These are phyloP conservation scores for Artemisiospiza belli DNA, from an alignment of 2,113 vertebrate species.

Conservation along the genomic window DNA sequence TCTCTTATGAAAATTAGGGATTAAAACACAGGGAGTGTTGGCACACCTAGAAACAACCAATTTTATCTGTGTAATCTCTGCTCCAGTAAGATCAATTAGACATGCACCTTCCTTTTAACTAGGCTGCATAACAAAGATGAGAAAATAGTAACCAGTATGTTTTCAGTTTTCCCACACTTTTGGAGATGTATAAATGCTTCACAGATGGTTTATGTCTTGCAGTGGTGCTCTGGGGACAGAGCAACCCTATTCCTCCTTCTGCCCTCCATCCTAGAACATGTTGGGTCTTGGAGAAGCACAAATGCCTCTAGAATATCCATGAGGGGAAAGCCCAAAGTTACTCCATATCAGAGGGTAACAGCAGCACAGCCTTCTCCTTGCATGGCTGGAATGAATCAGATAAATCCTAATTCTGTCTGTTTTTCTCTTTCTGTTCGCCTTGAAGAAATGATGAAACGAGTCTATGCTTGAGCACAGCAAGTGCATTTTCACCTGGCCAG, in stretches of 20 bases:
- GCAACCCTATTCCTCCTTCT: accelerated
- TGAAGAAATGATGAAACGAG: not conserved
- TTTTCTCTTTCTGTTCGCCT: not conserved
- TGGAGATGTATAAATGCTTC: not conserved
- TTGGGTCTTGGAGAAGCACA: not conserved
- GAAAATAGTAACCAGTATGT: not conserved
- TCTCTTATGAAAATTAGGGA: not conserved
- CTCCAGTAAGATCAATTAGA: not conserved
- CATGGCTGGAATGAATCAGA: not conserved
- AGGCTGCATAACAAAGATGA: not conserved
- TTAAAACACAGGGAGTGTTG: not conserved
- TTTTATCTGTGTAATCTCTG: not conserved
- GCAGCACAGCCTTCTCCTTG: not conserved
- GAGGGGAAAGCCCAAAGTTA: not conserved
- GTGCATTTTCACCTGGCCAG: not conserved
- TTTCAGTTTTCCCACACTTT: not conserved
- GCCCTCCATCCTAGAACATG: accelerated
- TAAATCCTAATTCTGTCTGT: not conserved
- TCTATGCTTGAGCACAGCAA: not conserved
- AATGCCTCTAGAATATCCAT: not conserved
- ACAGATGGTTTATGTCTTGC: not conserved
- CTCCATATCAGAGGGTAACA: not conserved
- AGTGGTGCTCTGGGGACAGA: not conserved
- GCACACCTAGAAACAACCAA: not conserved
- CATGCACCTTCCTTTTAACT: not conserved